These are phyloP conservation scores for Cliona cf. orientalis DNA, from an alignment of 37 sponge, comb jelly and placozoan genomes.

Conservation along the genomic window DNA sequence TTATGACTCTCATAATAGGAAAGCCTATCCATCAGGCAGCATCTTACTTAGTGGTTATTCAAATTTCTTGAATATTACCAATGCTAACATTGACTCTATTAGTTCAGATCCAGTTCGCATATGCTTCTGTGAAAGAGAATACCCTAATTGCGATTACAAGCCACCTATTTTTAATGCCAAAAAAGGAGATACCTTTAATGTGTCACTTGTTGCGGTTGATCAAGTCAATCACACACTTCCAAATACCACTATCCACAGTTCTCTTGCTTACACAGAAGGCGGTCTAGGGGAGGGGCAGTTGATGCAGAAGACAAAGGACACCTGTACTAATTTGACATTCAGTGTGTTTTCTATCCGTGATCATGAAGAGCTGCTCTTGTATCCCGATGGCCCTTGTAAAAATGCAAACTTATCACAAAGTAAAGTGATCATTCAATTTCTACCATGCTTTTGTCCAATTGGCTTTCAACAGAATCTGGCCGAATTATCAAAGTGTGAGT, in stretches of 20 bases:
- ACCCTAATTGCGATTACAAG: not conserved
- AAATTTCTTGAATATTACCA: not conserved
- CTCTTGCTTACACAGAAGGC: not conserved
- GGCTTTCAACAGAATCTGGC: no score
- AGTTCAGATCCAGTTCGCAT: not conserved
- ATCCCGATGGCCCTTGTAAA: no score
- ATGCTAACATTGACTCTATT: not conserved
- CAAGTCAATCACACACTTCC: not conserved
- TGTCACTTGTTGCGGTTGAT: not conserved
- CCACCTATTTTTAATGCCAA: not conserved
- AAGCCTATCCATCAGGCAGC: not conserved
- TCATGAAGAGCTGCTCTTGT: not conserved
- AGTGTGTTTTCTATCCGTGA: not conserved
- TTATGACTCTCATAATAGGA: no score
- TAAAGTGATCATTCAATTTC: no score
- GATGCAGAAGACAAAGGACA: not conserved
- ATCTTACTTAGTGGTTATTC: not conserved
- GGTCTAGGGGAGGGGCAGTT: not conserved
- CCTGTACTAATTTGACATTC: not conserved
- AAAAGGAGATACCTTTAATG: not conserved
- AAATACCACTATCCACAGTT: not conserved
- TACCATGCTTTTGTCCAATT: no score
- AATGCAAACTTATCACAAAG: no score
- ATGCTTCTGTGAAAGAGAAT: not conserved
- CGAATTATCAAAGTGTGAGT: no score